A percentile compares a stretch with the other conserved stretches of the same genome.
phyloP scores from a whole-genome alignment of 1,140 invertebrate species.

The Leucophenga varia region DNA sequence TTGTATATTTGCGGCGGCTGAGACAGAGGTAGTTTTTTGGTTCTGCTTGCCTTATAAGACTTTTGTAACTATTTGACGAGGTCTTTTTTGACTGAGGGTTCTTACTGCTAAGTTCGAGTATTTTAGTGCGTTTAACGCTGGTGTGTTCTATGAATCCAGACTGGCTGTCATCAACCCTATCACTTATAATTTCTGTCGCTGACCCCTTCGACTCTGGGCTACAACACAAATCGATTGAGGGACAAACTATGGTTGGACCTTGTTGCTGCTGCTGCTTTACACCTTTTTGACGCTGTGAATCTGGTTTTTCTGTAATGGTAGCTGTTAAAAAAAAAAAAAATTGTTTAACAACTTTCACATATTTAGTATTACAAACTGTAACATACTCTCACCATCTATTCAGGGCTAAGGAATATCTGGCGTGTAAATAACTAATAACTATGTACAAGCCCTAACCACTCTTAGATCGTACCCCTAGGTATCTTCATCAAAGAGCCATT shows the following conservation, averaged over 20 bases:
- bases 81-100: constrained; percentile 35
- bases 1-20: constrained; percentile 47
- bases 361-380: no score
- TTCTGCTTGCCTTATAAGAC: constrained; percentile 52
- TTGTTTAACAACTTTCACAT: no score
- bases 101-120: constrained; percentile 28
- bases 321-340: no score
- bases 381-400: no score
- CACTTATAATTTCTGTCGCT: constrained; percentile 6
- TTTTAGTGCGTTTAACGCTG: constrained; percentile 37
- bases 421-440: no score
- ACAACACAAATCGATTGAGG: constrained; percentile 16
- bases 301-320: no score
- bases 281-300: background rate
- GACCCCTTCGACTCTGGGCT: constrained; percentile 7
- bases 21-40: constrained; percentile 44
- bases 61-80: constrained; percentile 49
- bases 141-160: no score
- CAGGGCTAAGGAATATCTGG: no score
- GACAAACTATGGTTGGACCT: constrained; percentile 11
- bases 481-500: no score
- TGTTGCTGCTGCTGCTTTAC: background rate
- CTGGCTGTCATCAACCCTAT: constrained; percentile 9
- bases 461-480: no score
- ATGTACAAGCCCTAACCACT: no score